Base-by-base conservation (phyloP, 2,113 vertebrate genomes). In the Myotis lucifugus region DNA sequence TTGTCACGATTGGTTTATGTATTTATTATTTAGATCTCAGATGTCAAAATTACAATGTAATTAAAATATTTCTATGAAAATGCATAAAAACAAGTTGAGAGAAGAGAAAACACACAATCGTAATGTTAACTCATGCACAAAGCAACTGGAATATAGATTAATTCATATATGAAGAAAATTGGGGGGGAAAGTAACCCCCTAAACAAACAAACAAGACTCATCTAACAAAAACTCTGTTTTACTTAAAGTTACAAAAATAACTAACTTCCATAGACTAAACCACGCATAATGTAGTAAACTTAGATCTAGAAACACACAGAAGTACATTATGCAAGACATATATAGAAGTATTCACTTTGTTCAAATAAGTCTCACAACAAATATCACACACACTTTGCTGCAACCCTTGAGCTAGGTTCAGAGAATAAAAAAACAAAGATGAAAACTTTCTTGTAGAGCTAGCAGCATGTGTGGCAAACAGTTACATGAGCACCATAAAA, bases 161-260 rank as follows among this genome's bases (percentile, higher is more conserved):
- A 90, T 74, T 77, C 64, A 54, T 95, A 89, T 25, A 74, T 89
- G 72, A 94, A 95, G 69, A 59, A 67, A 88, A 66, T 85, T 74
- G 86, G 56, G 2, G 90, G 9, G 9, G 67, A 89, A 92, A 50
- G 18, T 32, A 66, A 52, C 21, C 23, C 56, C 7, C 78, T 52
- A 78, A 81, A 52, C 3, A 70, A 93, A 61, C 6, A 42, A 11
- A 73, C 8, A 81, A 29, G 34, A 4, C 9, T 48, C 0, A 42
- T 91, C 6, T 95, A 88, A 67, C 3, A 74, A 8, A 84, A 85
- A 12, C 0, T 0, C 2, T 46, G 42, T 2, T 61, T 66, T 54
- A 69, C 23, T 79, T 95, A 74, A 94, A 69, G 69, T 25, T 70
- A 54, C 77, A n/a, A 66, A 93, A 88, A 64, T 59, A 83, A 34